These are phyloP conservation scores for Henricia sp. DNA, from an alignment of 53 echinoderm and acorn worm species.

Conservation along the genomic window DNA sequence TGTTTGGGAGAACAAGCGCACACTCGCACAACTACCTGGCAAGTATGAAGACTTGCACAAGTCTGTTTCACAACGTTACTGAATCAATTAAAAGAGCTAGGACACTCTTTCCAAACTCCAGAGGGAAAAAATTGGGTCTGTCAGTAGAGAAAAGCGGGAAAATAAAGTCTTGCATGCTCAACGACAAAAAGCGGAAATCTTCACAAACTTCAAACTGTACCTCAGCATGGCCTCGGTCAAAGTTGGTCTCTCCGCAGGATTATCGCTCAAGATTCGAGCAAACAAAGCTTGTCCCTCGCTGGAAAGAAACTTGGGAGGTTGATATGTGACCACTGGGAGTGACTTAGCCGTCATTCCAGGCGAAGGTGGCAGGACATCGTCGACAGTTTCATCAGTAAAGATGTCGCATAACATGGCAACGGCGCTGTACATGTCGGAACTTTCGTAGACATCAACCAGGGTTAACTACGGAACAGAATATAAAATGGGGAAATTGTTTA, in stretches of 20 bases:
- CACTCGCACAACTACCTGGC: not conserved
- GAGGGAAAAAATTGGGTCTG: no score
- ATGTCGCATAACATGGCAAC: slow-evolving; percentile 65
- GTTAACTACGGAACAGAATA: slow-evolving; percentile 20
- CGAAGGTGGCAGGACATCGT: slow-evolving; percentile 17
- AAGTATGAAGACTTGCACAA: not conserved
- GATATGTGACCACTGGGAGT: not conserved
- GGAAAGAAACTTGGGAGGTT: slow-evolving; percentile 44
- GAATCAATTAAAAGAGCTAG: not conserved
- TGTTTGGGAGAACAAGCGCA: no score
- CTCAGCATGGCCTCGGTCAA: slow-evolving; percentile 69
- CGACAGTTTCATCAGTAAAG: slow-evolving; percentile 25
- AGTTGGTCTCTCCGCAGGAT: slow-evolving; percentile 69
- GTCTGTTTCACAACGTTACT: not conserved
- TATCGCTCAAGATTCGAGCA: slow-evolving; percentile 56
- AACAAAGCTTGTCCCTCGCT: slow-evolving; percentile 42
- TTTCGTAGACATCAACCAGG: slow-evolving; percentile 62
- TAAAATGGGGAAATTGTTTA: not conserved
- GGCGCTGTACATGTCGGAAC: slow-evolving; percentile 67
- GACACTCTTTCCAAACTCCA: no score
- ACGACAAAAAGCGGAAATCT: no score
- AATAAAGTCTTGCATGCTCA: no score
- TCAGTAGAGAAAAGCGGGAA: no score
- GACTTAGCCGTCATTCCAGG: slow-evolving; percentile 45
- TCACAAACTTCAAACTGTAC: no score